phyloP scores from a whole-genome alignment of 23 tunicate genomes.

The Phallusia fumigata region DNA sequence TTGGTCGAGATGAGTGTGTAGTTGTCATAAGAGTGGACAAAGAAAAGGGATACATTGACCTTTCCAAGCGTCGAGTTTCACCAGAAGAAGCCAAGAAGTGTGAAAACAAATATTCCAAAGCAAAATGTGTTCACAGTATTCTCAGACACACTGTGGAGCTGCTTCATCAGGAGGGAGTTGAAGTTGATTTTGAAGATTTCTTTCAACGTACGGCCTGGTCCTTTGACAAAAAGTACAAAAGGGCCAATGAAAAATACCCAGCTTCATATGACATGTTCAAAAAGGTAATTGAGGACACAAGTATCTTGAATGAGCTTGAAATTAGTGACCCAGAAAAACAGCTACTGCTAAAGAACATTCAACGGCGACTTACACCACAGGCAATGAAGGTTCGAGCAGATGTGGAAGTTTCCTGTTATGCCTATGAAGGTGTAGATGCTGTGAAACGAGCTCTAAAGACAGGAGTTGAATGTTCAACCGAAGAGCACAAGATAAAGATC shows the following conservation, averaged over 20 bases:
- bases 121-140: conserved; percentile 95
- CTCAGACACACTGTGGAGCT: conserved; percentile 93
- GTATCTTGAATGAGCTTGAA: conserved; percentile 73
- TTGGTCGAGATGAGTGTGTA: conserved; percentile 98
- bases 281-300: conserved; percentile 79
- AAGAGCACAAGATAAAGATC: conserved; percentile 85
- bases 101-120: conserved; percentile 94
- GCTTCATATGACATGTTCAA: conserved; percentile 93
- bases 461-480: conserved; percentile 92
- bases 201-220: conserved; percentile 89
- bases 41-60: conserved; percentile 98
- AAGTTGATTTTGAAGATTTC: conserved; percentile 92
- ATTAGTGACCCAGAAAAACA: conserved; percentile 46
- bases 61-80: conserved; percentile 92
- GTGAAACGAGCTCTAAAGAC: conserved; percentile 80
- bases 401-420: conserved; percentile 92
- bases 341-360: conserved; percentile 79
- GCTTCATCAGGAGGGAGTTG: conserved; percentile 42
- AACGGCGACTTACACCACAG: conserved; percentile 92
- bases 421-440: conserved; percentile 99
- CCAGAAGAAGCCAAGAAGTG: conserved; percentile 95
- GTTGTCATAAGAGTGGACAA: conserved; percentile 97
- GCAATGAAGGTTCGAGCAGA: conserved; percentile 96
- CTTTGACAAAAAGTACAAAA: conserved; percentile 68
- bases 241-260: conserved; percentile 73